Evolutionary conservation across 2,797 vertebrate species (phyloP), one percentile per base, ranked within the genome.

Genomic region (Cossypha dichroa): DNA sequence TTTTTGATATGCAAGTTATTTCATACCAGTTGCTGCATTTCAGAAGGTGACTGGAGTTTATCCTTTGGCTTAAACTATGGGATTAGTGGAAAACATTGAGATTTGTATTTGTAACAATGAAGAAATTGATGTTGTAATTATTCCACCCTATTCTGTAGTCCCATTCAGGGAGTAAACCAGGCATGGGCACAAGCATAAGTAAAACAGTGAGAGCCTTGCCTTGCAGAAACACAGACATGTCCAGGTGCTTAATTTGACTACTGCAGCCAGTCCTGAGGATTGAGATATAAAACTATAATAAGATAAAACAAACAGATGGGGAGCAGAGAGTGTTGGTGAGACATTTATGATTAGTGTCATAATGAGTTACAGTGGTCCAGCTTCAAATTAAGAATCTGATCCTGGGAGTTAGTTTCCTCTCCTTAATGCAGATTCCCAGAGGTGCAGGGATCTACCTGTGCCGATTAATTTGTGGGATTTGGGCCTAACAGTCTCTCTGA

Each of bases 331-430:
- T 41, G 85, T 80, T 77, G 54, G 48, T 90, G 94, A 81, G 91
- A 59, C 78, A 52, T 92, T 96, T 96, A 96, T 96, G 92, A 94
- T 95, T 94, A 94, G 87, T 94, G 94, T 94, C 95, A 95, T 89
- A 68, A 80, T 80, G 72, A 95, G 92, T 96, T 96, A 96, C 68
- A 66, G 68, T 46, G 82, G 92, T 93, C 91, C 52, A 94, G 73
- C 89, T 94, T 95, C 93, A 96, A 95, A 63, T 90, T 28, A 83
- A 94, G 95, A 45, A 84, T 88, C 49, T 79, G 91, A 84, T 92
- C 66, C 73, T 90, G 51, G 36, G 85, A 58, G 72, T 94, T 85
- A 20, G 36, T 90, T 95, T 60, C 63, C 56, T 55, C 20, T 58
- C 72, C 69, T 52, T 84, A 69, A 63, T 68, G 59, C 0, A 0